These are phyloP conservation scores for Poecile atricapillus DNA, from an alignment of 2,113 vertebrate genomes.

Conservation along the genomic window DNA sequence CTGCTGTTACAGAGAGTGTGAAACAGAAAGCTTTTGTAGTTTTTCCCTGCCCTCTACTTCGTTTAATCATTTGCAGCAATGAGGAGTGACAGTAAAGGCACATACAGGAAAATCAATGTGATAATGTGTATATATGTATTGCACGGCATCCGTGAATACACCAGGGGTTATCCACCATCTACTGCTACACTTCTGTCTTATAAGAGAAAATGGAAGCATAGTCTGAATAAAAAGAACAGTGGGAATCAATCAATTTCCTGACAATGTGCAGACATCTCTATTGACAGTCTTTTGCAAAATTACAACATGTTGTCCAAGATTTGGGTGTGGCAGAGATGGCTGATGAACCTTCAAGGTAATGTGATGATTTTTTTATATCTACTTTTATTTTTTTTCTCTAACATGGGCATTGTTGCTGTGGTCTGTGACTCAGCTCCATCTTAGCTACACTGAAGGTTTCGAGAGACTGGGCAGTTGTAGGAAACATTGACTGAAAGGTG, in stretches of 20 bases:
- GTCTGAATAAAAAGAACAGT: background rate
- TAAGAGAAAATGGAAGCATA: background rate
- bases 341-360: background rate
- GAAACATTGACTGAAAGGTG: background rate
- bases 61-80: background rate
- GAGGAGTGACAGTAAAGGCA: background rate
- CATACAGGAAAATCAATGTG: background rate
- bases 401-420: background rate
- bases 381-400: background rate
- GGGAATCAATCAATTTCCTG: background rate
- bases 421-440: background rate
- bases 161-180: background rate
- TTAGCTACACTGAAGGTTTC: background rate
- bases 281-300: background rate
- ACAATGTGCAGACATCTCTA: background rate
- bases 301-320: background rate
- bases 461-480: background rate
- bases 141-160: fast-evolving
- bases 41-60: background rate
- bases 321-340: background rate
- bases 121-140: background rate
- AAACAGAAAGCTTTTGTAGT: background rate
- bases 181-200: background rate
- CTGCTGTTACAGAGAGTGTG: background rate
- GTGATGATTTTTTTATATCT: background rate